phyloP scores from a whole-genome alignment of 1,140 invertebrate genomes.

The Magallana gigas region DNA sequence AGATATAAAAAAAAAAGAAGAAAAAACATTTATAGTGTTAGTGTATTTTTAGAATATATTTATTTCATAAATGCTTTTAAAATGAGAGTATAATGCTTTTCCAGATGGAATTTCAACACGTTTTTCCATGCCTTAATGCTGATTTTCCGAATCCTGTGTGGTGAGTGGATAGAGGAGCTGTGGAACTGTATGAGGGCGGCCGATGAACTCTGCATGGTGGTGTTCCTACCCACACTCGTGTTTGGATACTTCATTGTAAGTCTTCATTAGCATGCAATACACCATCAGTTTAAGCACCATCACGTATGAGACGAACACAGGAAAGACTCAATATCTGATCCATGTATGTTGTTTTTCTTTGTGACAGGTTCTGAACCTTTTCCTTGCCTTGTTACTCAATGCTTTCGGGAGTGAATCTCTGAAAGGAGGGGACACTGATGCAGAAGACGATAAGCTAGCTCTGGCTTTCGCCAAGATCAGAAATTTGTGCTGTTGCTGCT shows the following conservation, averaged over 20 bases:
- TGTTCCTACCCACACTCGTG: conserved; percentile 97
- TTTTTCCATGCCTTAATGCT: conserved; percentile 99
- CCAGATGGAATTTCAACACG: conserved; percentile 98
- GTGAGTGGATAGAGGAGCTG: conserved; percentile 99
- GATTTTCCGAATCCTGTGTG: conserved; percentile 97
- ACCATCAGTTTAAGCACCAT: not conserved
- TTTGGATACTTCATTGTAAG: conserved; percentile 88
- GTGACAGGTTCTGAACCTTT: conserved; percentile 95
- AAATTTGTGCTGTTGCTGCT: conserved; percentile 67
- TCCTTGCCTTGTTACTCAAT: conserved; percentile 98
- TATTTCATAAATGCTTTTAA: too few species aligned
- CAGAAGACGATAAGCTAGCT: conserved; percentile 66
- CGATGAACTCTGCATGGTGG: conserved; percentile 93
- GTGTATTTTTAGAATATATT: too few species aligned
- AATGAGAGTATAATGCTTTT: conserved; percentile 14
- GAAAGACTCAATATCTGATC: not conserved
- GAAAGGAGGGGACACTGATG: conserved; percentile 87
- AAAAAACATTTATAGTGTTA: too few species aligned
- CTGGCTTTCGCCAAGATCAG: conserved; percentile 65
- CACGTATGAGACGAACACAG: not conserved
- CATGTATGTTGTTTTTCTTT: not conserved
- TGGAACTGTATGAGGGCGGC: conserved; percentile 98
- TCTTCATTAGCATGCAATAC: not conserved
- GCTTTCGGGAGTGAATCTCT: conserved; percentile 91
- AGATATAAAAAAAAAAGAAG: too few species aligned